A percentile compares a stretch with the other conserved stretches of the same genome.
Conservation (phyloP, 2,113 vertebrate species). For the Apodemus sylvaticus region DNA sequence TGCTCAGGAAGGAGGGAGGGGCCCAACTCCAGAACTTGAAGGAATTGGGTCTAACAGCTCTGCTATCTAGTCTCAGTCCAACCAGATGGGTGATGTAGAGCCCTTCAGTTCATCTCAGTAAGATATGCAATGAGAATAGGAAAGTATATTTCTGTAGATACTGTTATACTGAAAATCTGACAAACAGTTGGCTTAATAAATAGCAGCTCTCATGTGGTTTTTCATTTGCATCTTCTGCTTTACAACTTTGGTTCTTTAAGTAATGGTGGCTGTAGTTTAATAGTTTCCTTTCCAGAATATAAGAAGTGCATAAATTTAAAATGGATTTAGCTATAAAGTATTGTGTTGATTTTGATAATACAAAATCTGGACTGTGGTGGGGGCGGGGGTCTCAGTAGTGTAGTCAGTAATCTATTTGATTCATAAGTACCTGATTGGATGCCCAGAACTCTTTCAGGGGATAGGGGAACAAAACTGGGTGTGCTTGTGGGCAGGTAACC, state of each 20-base stretch:
- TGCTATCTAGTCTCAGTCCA: not conserved
- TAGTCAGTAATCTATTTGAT: not conserved
- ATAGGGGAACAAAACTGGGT: not conserved
- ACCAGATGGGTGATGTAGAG: not conserved
- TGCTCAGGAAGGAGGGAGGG: not conserved
- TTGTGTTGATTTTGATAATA: not conserved
- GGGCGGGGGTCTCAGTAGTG: no score
- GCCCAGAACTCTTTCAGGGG: not conserved
- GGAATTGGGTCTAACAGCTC: not conserved
- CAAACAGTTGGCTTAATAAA: not conserved
- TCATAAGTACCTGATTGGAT: not conserved
- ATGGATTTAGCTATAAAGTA: not conserved
- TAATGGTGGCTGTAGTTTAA: not conserved
- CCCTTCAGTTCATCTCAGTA: not conserved
- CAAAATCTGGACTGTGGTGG: not conserved
- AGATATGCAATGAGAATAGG: not conserved
- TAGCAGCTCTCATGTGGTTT: not conserved
- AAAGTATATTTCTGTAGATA: not conserved
- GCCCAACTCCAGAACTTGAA: not conserved
- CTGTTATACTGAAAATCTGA: not conserved
- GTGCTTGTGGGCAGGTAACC: not conserved
- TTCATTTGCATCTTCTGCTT: not conserved
- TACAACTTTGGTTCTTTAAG: slow-evolving; percentile 2
- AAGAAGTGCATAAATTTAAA: not conserved
- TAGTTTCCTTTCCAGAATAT: not conserved